Base-by-base conservation (phyloP, 1,140 invertebrate species). In the Aphelinus certus region DNA sequence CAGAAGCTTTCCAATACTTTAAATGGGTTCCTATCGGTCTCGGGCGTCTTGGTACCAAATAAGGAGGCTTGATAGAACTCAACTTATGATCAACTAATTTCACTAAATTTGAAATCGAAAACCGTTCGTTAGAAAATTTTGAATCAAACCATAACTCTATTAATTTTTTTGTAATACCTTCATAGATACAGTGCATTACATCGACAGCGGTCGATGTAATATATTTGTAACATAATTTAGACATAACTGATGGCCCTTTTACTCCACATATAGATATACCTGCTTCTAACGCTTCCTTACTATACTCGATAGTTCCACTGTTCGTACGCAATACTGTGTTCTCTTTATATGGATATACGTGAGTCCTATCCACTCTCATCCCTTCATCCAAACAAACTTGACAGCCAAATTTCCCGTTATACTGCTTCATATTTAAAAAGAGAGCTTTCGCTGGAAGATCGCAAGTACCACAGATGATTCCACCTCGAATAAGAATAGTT, bases 1-100 rank as follows among this genome's bases (percentile, higher is more conserved):
- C 68, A 10, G 63, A 63, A 6, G 69, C 69, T 73, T 76, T 70
- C 70, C 70, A 76, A 56, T 73, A 71, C 7, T 53, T 49, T 42
- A 53, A 10, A 60, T 75, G 47, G 47, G 72, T 60, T 46, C 45
- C 7, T 51, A 78, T 69, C 3, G 64, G 60, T n/a, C 73, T 48
- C 53, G 73, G 70, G n/a, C 48, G 9, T 78, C 74, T 51, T 1
- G 42, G 5, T 9, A 73, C 63, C 0, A 64, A 73, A 53, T n/a
- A 4, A 1, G 71, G 74, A 9, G 71, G 76, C 56, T 46, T 51
- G 10, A 47, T 71, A 49, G 58, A 75, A 45, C 2, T 45, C n/a
- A n/a, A n/a, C n/a, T n/a, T n/a, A n/a, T n/a, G n/a, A n/a, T n/a
- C n/a, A n/a, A n/a, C n/a, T n/a, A n/a, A n/a, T n/a, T n/a, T n/a